Evolutionary conservation across 2,888 invertebrate genomes (phyloP).

Genomic region (Ochlodes sylvanus): DNA sequence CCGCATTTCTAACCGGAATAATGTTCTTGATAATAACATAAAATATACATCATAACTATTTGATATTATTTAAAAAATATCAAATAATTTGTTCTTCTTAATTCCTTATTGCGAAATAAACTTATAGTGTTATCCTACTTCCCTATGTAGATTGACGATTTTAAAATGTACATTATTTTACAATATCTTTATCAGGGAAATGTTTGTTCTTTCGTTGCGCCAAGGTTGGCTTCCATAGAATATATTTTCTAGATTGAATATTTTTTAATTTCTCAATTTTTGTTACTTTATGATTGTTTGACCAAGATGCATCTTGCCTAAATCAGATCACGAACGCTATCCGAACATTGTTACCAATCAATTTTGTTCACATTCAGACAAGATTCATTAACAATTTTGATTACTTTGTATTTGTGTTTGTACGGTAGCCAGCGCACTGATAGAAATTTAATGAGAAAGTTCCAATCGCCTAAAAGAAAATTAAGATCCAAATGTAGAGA

Average conservation of each 20-base stretch:
- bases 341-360: constrained; percentile 35
- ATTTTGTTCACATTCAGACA: constrained; percentile 43
- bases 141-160: too few relatives aligned
- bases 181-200: too few relatives aligned
- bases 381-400: constrained; percentile 69
- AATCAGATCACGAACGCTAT: constrained; percentile 11
- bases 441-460: constrained; percentile 71
- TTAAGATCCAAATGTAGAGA: constrained; percentile 64
- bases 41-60: too few relatives aligned
- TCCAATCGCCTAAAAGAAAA: constrained; percentile 65
- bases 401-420: constrained; percentile 76
- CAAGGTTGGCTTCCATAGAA: too few relatives aligned
- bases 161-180: too few relatives aligned
- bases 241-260: too few relatives aligned
- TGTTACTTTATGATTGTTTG: not conserved
- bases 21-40: not conserved
- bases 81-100: not conserved
- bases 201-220: too few relatives aligned
- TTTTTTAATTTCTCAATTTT: too few relatives aligned
- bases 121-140: too few relatives aligned
- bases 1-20: not conserved
- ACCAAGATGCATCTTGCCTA: constrained; percentile 4
- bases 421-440: constrained; percentile 52
- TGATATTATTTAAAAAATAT: not conserved
- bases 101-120: too few relatives aligned